Evolutionary conservation across 2,888 invertebrate genomes (phyloP), one percentile per base, ranked within the genome.

Genomic region (Tipula confusa): DNA sequence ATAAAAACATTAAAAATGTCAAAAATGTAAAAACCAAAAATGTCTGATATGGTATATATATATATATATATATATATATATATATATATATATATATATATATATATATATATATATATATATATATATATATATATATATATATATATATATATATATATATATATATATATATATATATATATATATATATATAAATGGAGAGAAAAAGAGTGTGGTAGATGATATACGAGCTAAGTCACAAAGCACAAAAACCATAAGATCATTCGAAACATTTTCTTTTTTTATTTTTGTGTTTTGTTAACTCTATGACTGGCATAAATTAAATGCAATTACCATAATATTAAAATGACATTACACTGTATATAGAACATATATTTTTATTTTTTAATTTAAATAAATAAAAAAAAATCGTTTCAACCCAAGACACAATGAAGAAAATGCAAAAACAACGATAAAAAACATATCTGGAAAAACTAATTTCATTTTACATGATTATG

Each of bases 291-390:
- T n/a, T n/a, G n/a, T n/a, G n/a, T 64, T 64, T 64, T 24, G 11
- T 64, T 64, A 64, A 64, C 18, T 64, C 24, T 43, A n/a, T 64
- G 64, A 24, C 18, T 64, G 64, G 64, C 64, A 64, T 64, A 24
- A 64, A 64, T 64, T 64, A 24, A 64, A 64, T 64, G 64, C 64
- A 64, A 64, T 64, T 64, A 64, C 64, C 64, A 64, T 64, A 64
- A 64, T 64, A 24, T 64, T 64, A 64, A 64, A 24, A 18, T 64
- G 64, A 24, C 64, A 64, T 64, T 64, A 64, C 64, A 64, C 64
- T 64, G 9, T 64, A 64, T 24, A 9, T n/a, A 33, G 1, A 7
- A 33, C 2, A 33, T 24, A 7, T 18, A 64, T 24, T 36, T 43
- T n/a, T 43, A 15, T 2, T 43, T n/a, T 43, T 43, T 43, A n/a